Base-by-base conservation (phyloP, 2,888 invertebrate genomes). In the Drosophila heteroneura region DNA sequence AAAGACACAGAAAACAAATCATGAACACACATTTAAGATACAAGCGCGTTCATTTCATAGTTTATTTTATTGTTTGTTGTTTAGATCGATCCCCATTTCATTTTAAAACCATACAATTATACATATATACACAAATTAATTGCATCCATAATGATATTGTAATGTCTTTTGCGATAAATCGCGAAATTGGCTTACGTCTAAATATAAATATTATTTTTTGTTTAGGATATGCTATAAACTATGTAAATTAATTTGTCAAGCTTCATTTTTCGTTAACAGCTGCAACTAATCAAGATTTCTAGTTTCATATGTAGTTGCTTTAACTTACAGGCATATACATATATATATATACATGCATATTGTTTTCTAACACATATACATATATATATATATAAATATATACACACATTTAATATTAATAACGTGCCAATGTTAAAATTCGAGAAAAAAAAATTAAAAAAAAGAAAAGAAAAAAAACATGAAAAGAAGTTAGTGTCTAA, bases 371-470 rank as follows among this genome's bases (percentile, higher is more conserved):
- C 73, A 74, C 74, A 67, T 49, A 68, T 54, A 61, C 30, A 68
- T 63, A 69, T 51, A 68, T 66, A 33, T 33, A 62, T 60, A 26
- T 26, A 26, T 22, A 0, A 22, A 22, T 26, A 68, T 64, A 68
- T 54, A 68, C 58, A 63, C 54, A 76, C 41, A 66, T 57, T 57
- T 64, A 84, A 71, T 83, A 79, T 82, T 79, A 74, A 76, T 83
- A 90, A 83, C 74, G 90, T 87, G 90, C 87, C 87, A 90, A 87
- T 87, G 90, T 88, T 83, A 77, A 76, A 80, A 65, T 49, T 79
- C 59, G 41, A 69, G 33, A 65, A 67, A 74, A 54, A 28, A 28
- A 16, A 28, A 3, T 28, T 30, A 57, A 37, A 76, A 71, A 28
- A 71, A 28, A 71, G 51, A 65, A 39, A 62, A 61, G 69, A 72